A percentile compares a stretch with the other conserved stretches of the same genome.
Conservation (phyloP, 2,888 invertebrate genomes). For the Cryptus armator region DNA sequence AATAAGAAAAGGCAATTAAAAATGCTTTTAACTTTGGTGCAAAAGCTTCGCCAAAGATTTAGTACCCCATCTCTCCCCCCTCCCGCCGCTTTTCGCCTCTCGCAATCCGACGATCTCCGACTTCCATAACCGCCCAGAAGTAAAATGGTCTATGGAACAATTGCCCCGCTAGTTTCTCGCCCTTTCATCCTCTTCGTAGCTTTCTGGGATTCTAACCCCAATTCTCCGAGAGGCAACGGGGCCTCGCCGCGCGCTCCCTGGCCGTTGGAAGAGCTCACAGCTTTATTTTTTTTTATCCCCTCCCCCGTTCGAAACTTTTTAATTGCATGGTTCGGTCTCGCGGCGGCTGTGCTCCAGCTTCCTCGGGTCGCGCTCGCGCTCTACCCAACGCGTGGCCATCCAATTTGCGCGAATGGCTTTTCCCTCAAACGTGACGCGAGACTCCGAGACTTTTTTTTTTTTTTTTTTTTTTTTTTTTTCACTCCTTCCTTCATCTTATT, state of each 20-base stretch:
- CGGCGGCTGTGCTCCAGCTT: conserved; percentile 10
- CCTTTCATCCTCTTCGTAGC: conserved; percentile 38
- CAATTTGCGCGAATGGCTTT: conserved; percentile 83
- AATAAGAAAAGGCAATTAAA: conserved; percentile 65
- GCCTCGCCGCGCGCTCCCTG: conserved; percentile 34
- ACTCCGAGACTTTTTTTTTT: conserved; percentile 43
- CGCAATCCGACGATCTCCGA: background rate
- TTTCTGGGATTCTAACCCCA: conserved; percentile 49
- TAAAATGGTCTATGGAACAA: conserved; percentile 63
- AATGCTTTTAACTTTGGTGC: conserved; percentile 43
- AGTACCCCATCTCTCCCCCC: conserved; percentile 16
- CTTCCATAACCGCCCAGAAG: conserved; percentile 42
- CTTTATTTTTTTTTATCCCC: conserved; percentile 62
- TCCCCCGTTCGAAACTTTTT: conserved; percentile 81
- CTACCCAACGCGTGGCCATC: conserved; percentile 76
- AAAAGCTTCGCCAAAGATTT: conserved; percentile 52
- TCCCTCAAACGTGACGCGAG: conserved; percentile 75
- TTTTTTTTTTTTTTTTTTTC: conserved; percentile 51
- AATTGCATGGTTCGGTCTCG: conserved; percentile 80
- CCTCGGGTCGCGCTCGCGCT: conserved; percentile 14
- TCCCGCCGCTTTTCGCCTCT: conserved; percentile 1
- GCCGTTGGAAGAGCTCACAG: conserved; percentile 28
- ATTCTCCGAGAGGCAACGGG: conserved; percentile 45
- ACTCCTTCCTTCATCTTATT: conserved; percentile 18
- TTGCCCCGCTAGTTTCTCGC: conserved; percentile 59